Evolutionary conservation across 2,797 vertebrate species (phyloP), one percentile per base, ranked within the genome.

Genomic region (Halcyon chelicuti): DNA sequence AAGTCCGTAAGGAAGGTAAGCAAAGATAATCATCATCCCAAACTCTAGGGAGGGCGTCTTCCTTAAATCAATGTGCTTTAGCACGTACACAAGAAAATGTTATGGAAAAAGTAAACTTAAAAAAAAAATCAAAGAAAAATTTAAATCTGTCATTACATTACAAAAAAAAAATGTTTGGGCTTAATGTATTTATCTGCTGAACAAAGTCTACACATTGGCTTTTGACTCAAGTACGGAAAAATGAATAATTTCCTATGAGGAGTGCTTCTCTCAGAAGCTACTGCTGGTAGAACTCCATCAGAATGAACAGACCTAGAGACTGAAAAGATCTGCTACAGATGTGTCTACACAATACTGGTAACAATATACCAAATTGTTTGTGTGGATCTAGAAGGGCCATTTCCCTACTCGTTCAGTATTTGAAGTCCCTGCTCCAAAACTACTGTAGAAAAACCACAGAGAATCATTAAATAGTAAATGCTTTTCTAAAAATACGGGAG

Each of bases 1-100:
- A 35, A 99, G 98, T 39, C 99, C 99, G 2, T 99, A 99, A 8
- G 99, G 99, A 65, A 99, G 99, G 89, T 99, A 99, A 12, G 99
- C 99, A 80, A 99, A 99, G 93, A 99, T 99, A 62, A 99, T 99
- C 99, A 99, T 99, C 99, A 99, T 99, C 16, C 99, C 99, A 84
- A 99, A 99, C 97, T 99, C 99, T 54, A 99, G 97, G 28, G 99
- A 99, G 5, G 99, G 99, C 0, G 99, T 99, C 81, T 99, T 99
- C 97, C 99, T 98, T 97, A 99, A 97, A 97, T 99, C 99, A 91
- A 99, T 99, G 91, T 99, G 99, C 97, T 99, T 99, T 9, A 99
- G 97, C 40, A 98, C 97, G 92, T 98, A 42, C 70, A 97, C 33
- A 81, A 2, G 4, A 58, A 68, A 86, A 7, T 0, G 95, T 98